Conservation (phyloP, 2,113 vertebrate species). For the Neomonachus schauinslandi region DNA sequence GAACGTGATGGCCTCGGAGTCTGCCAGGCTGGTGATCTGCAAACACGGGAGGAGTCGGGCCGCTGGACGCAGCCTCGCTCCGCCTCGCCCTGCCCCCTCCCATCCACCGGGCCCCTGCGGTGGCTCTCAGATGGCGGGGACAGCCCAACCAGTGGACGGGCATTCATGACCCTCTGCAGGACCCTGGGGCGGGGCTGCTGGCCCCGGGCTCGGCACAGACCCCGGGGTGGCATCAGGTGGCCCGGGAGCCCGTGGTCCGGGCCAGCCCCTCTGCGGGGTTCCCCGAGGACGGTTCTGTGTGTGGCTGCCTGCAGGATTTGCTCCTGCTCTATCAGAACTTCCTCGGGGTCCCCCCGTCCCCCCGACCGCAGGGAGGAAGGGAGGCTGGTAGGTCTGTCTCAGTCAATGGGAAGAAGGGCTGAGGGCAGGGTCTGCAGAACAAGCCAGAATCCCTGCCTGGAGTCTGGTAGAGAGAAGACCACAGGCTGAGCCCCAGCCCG, state of each 20-base stretch:
- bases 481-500: background rate
- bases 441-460: too few relatives aligned
- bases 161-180: background rate
- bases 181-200: too few relatives aligned
- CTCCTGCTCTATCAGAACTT: background rate
- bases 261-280: background rate
- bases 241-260: too few relatives aligned
- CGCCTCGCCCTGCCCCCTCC: background rate
- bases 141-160: background rate
- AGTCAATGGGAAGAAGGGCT: background rate
- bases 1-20: slow-evolving; percentile 93
- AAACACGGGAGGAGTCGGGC: background rate
- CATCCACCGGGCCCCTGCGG: background rate
- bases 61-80: background rate
- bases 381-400: background rate
- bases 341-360: background rate
- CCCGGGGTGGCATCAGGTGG: too few relatives aligned
- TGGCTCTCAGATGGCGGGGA: background rate
- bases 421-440: background rate
- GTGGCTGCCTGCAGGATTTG: background rate
- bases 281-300: background rate
- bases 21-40: slow-evolving; percentile 94
- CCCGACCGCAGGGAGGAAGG: background rate
- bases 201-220: background rate
- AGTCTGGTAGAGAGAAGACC: background rate